Base-by-base conservation (phyloP, 1,140 invertebrate species). In the Papilio dardanus region DNA sequence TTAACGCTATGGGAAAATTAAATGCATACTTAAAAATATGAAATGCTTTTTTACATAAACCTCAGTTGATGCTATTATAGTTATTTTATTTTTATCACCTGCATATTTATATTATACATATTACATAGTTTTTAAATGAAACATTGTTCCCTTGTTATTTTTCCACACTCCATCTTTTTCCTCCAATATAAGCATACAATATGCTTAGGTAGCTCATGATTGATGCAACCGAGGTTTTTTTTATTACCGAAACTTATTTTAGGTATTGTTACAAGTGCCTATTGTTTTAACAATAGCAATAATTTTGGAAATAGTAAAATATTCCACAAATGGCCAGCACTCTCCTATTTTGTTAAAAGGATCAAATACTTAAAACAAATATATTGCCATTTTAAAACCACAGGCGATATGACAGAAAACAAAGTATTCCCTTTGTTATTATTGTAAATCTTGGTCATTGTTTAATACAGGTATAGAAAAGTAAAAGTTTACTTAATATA, bases 31-130 rank as follows among this genome's bases (percentile, higher is more conserved):
- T 62, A 62, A 62, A 50, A 62, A 28, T 62, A 62, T 30, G 54
- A 62, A 62, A 62, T 62, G 54, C 54, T 14, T 62, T 62, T 28
- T 62, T 62, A 24, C 21, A 24, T 58, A 62, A 62, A 28, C 30
- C 54, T 28, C 12, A 62, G 24, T 24, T 62, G 54, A 62, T 62
- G 30, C 24, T 24, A 62, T 54, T 8, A 21, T 54, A 24, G 50
- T 28, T 28, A 12, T 62, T 28, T 30, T 12, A 4, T 62, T 3
- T 14, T 14, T 5, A 62, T 62, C 50, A 14, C 21, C 54, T 54
- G 24, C 24, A 28, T 62, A 28, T 62, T 14, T 62, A 28, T 28
- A 4, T 62, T 62, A 4, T 16, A 24, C 21, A 24, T 24, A 21
- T 54, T 10, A 54, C n/a, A 46, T 7, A 6, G 42, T 19, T 46